Evolutionary conservation across 2,888 invertebrate genomes (phyloP).

Genomic region (Phalera bucephala): DNA sequence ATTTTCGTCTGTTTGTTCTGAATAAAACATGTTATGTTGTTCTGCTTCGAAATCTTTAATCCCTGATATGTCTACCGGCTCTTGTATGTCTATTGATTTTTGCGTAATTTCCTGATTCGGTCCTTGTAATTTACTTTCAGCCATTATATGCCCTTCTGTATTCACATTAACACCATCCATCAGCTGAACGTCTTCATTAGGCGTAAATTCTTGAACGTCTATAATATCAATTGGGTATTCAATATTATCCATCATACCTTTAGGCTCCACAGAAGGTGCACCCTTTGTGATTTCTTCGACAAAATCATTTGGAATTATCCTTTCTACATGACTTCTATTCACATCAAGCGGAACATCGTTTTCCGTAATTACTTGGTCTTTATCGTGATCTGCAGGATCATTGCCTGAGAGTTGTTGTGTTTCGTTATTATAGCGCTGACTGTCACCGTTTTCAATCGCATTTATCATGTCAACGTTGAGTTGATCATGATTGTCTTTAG

Average conservation of each 20-base stretch:
- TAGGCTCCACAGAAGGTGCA: background rate
- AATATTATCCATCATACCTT: conserved; percentile 3
- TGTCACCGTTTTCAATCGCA: conserved; percentile 1
- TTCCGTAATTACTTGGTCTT: conserved; percentile 11
- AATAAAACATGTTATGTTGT: conserved; percentile 57
- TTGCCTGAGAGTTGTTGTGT: too few species aligned
- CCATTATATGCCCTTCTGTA: conserved; percentile 20
- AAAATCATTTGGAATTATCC: conserved; percentile 19
- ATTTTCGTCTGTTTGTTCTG: conserved; percentile 41
- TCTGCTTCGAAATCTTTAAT: conserved; percentile 56
- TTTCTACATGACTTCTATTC: conserved; percentile 20
- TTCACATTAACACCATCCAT: conserved; percentile 32
- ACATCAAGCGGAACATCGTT: conserved; percentile 20
- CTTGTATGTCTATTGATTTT: conserved; percentile 5
- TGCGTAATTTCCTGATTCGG: conserved; percentile 14
- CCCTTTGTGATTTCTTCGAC: conserved; percentile 14
- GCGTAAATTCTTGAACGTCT: conserved; percentile 32
- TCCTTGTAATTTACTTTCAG: conserved; percentile 3
- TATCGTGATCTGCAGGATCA: conserved; percentile 11
- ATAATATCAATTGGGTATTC: conserved; percentile 33
- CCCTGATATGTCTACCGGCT: conserved; percentile 23
- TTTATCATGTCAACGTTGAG: conserved; percentile 1
- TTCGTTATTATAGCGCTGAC: too few species aligned
- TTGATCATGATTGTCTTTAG: conserved; percentile 1
- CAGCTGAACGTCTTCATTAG: conserved; percentile 24